A percentile compares a stretch with the other conserved stretches of the same genome.
Conservation (phyloP, 2,113 vertebrate genomes). For the Platanista minor region DNA sequence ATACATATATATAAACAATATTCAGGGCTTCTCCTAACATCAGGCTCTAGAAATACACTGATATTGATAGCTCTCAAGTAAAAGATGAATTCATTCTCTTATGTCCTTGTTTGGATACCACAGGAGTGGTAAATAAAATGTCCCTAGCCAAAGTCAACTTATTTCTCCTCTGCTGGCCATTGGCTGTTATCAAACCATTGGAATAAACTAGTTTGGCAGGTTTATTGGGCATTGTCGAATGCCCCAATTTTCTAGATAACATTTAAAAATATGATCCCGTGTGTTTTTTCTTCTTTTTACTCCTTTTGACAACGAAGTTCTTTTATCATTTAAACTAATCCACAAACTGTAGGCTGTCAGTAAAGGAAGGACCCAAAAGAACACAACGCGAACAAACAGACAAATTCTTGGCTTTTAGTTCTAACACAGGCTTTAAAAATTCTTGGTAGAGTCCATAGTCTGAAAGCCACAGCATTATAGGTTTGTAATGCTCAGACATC, state of each 20-base stretch:
- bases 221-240: background rate
- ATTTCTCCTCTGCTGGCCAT: background rate
- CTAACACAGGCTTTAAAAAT: background rate
- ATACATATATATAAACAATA: no score
- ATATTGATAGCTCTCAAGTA: background rate
- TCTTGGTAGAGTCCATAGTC: no score
- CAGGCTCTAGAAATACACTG: background rate
- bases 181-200: background rate
- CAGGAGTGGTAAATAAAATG: background rate
- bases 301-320: background rate
- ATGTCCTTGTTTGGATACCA: background rate
- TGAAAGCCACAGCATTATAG: background rate
- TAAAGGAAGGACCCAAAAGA: background rate
- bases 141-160: background rate
- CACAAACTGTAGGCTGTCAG: background rate
- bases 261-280: background rate
- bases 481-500: background rate
- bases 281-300: background rate
- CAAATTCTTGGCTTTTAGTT: background rate
- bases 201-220: background rate
- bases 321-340: background rate
- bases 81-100: background rate
- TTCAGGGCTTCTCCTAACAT: background rate
- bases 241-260: background rate
- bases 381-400: background rate